A percentile compares a stretch with the other conserved stretches of the same genome.
phyloP scores from a whole-genome alignment of 1,140 invertebrate species.

The Drosophila eugracilis region DNA sequence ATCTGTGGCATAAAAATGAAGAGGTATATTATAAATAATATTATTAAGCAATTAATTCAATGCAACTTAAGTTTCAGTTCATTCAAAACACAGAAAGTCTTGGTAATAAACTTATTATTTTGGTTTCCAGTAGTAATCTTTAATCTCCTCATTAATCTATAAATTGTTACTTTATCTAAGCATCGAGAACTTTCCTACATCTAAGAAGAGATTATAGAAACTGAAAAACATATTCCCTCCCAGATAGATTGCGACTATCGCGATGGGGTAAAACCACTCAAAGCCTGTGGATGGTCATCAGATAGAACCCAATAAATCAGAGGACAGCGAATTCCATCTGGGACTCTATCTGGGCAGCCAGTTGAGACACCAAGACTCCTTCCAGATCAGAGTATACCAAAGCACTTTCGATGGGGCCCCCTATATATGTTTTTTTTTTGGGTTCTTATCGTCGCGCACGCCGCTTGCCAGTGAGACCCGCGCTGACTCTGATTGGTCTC shows the following conservation, averaged over 20 bases:
- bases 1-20: background rate
- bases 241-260: background rate
- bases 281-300: background rate
- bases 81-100: no score
- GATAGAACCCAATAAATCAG: background rate
- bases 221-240: background rate
- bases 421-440: background rate
- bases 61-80: no score
- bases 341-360: background rate
- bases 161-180: no score
- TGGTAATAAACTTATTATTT: no score
- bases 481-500: slow-evolving; percentile 66
- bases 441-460: slow-evolving; percentile 64
- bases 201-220: background rate
- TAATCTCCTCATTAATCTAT: no score
- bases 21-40: no score
- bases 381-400: slow-evolving; percentile 40
- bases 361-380: background rate
- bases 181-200: slow-evolving; percentile 1
- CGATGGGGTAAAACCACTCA: background rate
- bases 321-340: background rate
- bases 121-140: no score
- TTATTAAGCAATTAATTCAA: no score
- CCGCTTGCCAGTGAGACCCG: slow-evolving; percentile 59
- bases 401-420: slow-evolving; percentile 23